These are phyloP conservation scores for Callimico goeldii DNA, from an alignment of 2,797 vertebrate genomes.

Conservation along the genomic window DNA sequence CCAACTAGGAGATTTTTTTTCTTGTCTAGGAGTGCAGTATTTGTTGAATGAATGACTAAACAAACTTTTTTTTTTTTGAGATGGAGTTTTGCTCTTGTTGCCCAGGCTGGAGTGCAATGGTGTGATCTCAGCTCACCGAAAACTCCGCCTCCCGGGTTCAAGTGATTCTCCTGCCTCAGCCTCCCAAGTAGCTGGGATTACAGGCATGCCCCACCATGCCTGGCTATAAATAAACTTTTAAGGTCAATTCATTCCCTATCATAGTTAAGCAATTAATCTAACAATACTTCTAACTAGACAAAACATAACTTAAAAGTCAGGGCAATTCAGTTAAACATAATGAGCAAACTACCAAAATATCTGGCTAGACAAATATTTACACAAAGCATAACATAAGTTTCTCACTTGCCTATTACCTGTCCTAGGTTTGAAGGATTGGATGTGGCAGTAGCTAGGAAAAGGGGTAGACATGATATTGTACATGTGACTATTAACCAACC, in stretches of 20 bases:
- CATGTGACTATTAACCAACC: neutral
- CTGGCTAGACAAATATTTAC: conserved; percentile 26
- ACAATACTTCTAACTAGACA: neutral
- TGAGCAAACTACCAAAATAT: conserved; percentile 39
- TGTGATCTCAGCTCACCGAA: no score
- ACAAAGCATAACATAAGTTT: conserved; percentile 37
- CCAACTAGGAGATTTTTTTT: no score
- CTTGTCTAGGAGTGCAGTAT: neutral
- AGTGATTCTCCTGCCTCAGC: no score
- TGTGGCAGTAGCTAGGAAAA: neutral
- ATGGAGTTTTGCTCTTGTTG: no score
- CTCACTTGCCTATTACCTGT: conserved; percentile 15
- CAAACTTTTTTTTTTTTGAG: neutral
- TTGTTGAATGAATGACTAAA: neutral
- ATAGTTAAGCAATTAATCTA: conserved; percentile 26
- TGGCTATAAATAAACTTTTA: neutral
- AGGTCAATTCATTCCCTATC: neutral
- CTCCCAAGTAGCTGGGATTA: no score
- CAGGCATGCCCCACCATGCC: no score
- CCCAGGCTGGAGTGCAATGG: no score
- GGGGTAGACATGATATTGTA: neutral
- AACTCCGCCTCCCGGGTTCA: no score
- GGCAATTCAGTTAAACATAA: conserved; percentile 40
- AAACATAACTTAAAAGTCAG: conserved; percentile 34
- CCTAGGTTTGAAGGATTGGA: neutral